Percentiles rank a stretch among this genome's conserved stretches.
Evolutionary conservation across 2,113 vertebrate species (phyloP).

Genomic region (Zingel zingel): DNA sequence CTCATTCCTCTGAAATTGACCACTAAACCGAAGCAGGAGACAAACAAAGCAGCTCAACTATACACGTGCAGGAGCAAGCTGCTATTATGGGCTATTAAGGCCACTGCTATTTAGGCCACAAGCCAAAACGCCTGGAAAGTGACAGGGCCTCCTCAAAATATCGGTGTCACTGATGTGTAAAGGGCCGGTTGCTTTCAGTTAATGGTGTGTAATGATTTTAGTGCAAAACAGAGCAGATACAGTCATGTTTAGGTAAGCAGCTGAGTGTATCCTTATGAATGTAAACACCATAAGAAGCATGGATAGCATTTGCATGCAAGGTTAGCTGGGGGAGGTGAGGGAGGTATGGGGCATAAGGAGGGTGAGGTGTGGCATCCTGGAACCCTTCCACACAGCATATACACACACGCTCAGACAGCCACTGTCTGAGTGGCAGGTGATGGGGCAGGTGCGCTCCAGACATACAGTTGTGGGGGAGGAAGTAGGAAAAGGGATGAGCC

Average conservation of each 20-base stretch:
- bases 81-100: constrained; percentile 69
- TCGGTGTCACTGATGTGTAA: constrained; percentile 8
- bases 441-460: constrained; percentile 80
- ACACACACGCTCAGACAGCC: constrained; percentile 50
- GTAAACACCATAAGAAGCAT: neutral
- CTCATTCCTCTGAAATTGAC: constrained; percentile 83
- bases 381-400: constrained; percentile 26
- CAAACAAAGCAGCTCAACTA: constrained; percentile 75
- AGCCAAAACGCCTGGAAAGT: constrained; percentile 51
- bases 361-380: constrained; percentile 58
- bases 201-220: constrained; percentile 25
- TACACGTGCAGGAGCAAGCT: constrained; percentile 67
- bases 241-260: neutral
- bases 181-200: constrained; percentile 10
- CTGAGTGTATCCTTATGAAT: neutral
- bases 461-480: constrained; percentile 29
- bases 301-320: constrained; percentile 33
- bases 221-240: neutral
- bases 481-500: constrained; percentile 20
- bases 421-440: constrained; percentile 81
- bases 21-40: constrained; percentile 67
- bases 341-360: constrained; percentile 6
- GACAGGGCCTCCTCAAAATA: constrained; percentile 45
- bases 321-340: neutral
- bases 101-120: constrained; percentile 59